Percentiles rank a stretch among this genome's conserved stretches.
Evolutionary conservation across 2,113 vertebrate species (phyloP).

Genomic region (Merops nubicus): DNA sequence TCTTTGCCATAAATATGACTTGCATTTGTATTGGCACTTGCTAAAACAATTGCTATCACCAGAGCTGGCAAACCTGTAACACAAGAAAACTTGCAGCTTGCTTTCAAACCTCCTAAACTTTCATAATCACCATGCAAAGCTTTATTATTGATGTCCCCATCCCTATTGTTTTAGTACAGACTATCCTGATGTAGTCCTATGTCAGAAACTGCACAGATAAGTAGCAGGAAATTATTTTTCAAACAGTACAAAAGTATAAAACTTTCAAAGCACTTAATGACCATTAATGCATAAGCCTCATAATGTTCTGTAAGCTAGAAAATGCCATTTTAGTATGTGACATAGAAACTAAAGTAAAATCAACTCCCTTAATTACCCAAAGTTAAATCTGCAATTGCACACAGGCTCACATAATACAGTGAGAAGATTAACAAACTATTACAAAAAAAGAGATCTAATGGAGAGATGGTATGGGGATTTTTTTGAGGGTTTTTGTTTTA

Average conservation of each 20-base stretch:
- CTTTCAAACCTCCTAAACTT: not conserved
- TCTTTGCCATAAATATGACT: conserved; percentile 78
- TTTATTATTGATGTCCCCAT: not conserved
- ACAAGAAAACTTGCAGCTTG: conserved; percentile 3
- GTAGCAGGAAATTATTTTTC: not conserved
- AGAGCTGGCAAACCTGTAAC: conserved; percentile 88
- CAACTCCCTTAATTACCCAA: not conserved
- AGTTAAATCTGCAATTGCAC: not conserved
- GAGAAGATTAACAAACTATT: not conserved
- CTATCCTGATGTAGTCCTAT: not conserved
- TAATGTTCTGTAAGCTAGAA: not conserved
- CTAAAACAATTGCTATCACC: conserved; percentile 83
- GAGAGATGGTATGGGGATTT: not conserved
- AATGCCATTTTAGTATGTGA: not conserved
- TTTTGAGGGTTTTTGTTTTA: not conserved
- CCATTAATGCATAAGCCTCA: not conserved
- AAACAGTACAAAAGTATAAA: not conserved
- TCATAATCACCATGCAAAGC: not conserved
- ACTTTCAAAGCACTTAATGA: not conserved
- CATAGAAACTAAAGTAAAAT: not conserved
- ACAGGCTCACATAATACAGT: not conserved
- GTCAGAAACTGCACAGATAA: not conserved
- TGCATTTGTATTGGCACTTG: conserved; percentile 75
- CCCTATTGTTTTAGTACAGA: not conserved
- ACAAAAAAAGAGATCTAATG: not conserved